These are phyloP conservation scores for Ammodytes marinus DNA, from an alignment of 2,113 vertebrate species.

Conservation along the genomic window DNA sequence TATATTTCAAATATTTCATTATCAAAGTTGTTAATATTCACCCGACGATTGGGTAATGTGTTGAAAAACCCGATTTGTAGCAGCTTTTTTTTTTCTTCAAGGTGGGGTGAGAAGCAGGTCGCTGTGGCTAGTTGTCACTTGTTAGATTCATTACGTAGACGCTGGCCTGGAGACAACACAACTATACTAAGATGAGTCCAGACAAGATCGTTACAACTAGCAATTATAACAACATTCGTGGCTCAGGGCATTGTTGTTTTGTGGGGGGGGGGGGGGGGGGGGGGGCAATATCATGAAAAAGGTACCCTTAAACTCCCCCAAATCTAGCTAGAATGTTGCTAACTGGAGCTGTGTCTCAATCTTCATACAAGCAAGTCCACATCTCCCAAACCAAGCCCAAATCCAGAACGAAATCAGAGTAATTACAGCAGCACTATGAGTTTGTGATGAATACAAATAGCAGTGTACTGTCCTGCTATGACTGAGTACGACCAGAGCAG, in stretches of 20 bases:
- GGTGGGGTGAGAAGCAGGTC: neutral
- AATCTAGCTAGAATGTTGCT: neutral
- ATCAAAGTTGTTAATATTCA: neutral
- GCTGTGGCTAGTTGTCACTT: no score
- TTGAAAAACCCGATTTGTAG: neutral
- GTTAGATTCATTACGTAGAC: neutral
- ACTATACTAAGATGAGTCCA: neutral
- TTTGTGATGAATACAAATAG: neutral
- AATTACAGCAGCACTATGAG: neutral
- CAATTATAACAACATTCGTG: no score
- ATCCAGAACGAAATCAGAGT: neutral
- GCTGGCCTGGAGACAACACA: neutral
- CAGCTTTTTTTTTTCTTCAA: neutral
- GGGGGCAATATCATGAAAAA: neutral
- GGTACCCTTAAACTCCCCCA: neutral
- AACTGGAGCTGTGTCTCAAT: neutral
- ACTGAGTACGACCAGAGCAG: conserved; percentile 34
- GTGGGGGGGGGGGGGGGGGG: neutral
- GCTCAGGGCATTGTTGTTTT: neutral
- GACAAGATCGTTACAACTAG: neutral
- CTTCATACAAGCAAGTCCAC: neutral
- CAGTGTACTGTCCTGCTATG: conserved; percentile 4
- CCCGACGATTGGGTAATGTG: neutral
- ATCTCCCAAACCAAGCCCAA: neutral
- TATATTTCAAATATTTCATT: neutral